Base-by-base conservation (phyloP, 2,113 vertebrate species). In the Passerina amoena region DNA sequence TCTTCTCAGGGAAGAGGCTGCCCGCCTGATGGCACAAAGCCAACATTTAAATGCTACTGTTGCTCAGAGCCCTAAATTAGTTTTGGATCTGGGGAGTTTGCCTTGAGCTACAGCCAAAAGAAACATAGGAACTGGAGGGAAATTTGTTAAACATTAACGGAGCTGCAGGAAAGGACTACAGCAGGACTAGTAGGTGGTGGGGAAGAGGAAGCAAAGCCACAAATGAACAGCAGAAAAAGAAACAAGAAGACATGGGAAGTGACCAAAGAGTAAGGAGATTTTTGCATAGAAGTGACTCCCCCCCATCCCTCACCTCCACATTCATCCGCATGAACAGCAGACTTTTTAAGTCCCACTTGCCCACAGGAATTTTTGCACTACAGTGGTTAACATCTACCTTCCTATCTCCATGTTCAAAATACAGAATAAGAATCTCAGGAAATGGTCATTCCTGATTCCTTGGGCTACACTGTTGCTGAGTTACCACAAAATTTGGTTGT, bases 1-100 rank as follows among this genome's bases (percentile, higher is more conserved):
- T 93, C 94, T 96, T 82, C 96, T 53, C 91, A 91, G 86, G 59
- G 94, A 96, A 97, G 94, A 96, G 92, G 59, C 95, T 97, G 97
- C 80, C 95, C 17, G 90, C 65, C 33, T 78, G 81, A 92, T 97
- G 97, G 97, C 97, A 97, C 51, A 77, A 92, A 92, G 94, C 97
- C 97, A 96, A 96, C 91, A 66, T 81, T 97, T 97, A 97, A 97
- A 97, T 78, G 96, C 97, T 97, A 97, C 97, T 97, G 97, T 97
- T 97, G 95, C 96, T 97, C 96, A 93, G 96, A 96, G 96, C 88
- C 91, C 93, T 95, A 96, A 97, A 97, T 97, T 97, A 97, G 95
- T 97, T 97, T 97, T 97, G 96, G 96, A 97, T 97, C 92, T 97
- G 73, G 91, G 96, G 95, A 97, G 96, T 96, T 97, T 97, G 96